A percentile compares a stretch with the other conserved stretches of the same genome.
Conservation (phyloP, 1,140 invertebrate genomes). For the Cephus cinctus region DNA sequence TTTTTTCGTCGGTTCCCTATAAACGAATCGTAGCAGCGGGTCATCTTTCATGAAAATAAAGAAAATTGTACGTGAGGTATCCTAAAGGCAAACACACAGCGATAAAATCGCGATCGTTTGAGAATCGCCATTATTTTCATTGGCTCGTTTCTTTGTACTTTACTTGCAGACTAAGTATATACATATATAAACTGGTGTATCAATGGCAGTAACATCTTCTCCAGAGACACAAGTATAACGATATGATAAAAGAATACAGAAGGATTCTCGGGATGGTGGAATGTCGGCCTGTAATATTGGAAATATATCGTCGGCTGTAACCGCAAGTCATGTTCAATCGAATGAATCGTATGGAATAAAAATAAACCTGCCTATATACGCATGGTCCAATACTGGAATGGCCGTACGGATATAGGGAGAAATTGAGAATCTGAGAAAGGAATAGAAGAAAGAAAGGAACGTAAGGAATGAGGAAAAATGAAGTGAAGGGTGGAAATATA, state of each 20-base stretch:
- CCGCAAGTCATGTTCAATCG: constrained; percentile 52
- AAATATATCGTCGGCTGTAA: constrained; percentile 47
- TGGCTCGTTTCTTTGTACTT: no score
- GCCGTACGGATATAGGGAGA: no score
- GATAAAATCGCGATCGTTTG: no score
- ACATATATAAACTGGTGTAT: neutral
- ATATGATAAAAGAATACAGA: neutral
- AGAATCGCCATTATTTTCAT: no score
- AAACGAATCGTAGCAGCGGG: no score
- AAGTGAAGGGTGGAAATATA: no score
- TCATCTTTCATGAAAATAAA: no score
- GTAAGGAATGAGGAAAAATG: neutral
- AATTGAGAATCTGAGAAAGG: constrained; percentile 22
- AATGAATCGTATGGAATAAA: constrained; percentile 50
- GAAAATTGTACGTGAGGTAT: no score
- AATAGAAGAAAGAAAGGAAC: constrained; percentile 3
- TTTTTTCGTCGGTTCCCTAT: no score
- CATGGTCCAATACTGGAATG: no score
- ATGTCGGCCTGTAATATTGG: constrained; percentile 37
- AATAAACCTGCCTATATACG: constrained; percentile 44
- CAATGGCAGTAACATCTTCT: neutral
- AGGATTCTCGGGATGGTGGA: neutral
- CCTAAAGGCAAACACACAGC: no score
- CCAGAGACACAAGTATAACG: neutral
- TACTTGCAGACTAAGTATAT: no score